A percentile compares a stretch with the other conserved stretches of the same genome.
Conservation (phyloP, 2,797 vertebrate species). For the Chiloscyllium punctatum region DNA sequence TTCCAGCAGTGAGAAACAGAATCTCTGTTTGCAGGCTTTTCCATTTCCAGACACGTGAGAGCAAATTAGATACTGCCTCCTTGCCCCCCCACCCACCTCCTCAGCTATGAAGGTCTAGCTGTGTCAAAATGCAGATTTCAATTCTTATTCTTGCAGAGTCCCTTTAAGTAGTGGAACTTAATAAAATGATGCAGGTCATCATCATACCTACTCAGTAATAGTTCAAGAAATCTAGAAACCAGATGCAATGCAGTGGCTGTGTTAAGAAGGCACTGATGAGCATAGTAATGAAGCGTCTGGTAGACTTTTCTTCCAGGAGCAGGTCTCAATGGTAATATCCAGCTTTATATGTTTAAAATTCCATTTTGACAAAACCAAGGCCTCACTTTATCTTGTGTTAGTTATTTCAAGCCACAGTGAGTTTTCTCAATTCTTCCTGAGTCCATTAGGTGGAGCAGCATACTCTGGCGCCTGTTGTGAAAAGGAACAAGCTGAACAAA, state of each 20-base stretch:
- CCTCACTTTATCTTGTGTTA: not conserved
- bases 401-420: too few species aligned
- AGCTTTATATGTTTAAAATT: not conserved
- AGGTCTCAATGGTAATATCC: not conserved
- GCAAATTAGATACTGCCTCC: too few species aligned
- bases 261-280: not conserved
- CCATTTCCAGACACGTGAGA: too few species aligned
- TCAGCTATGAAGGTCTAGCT: not conserved
- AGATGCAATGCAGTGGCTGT: not conserved
- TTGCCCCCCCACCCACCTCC: too few species aligned
- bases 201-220: not conserved
- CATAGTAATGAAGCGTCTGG: not conserved
- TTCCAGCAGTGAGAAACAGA: too few species aligned
- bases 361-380: not conserved
- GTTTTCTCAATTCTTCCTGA: not conserved
- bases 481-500: too few species aligned
- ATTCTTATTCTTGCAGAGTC: not conserved
- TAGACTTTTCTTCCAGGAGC: not conserved
- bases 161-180: not conserved
- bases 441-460: constrained; percentile 11
- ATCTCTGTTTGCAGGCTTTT: too few species aligned
- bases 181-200: not conserved
- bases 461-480: not conserved
- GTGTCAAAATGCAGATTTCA: not conserved
- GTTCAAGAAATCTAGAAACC: not conserved